These are phyloP conservation scores for Macaca mulatta DNA, from an alignment of 2,113 vertebrate species.

Conservation along the genomic window DNA sequence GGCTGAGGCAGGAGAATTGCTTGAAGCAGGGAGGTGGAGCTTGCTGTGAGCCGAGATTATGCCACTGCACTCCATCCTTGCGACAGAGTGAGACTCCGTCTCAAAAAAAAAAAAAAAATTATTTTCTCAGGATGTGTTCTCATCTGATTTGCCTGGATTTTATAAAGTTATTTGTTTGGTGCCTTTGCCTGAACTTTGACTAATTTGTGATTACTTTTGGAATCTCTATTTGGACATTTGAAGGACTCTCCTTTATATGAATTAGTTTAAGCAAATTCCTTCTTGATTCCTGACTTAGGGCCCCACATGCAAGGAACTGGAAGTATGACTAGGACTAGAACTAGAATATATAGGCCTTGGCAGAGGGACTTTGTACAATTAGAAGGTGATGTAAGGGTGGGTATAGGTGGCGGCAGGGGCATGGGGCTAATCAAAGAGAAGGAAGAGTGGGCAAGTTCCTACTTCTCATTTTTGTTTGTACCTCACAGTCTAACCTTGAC, in stretches of 20 bases:
- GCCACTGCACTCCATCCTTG: too few relatives aligned
- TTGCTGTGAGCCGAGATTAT: too few relatives aligned
- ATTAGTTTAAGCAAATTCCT: background rate
- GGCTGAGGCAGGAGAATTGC: too few relatives aligned
- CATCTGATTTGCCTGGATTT: background rate
- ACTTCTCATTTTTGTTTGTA: conserved; percentile 25
- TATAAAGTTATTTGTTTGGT: conserved; percentile 25
- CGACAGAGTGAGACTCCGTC: too few relatives aligned
- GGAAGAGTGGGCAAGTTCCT: conserved; percentile 31
- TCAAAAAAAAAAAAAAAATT: too few relatives aligned
- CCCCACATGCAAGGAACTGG: background rate
- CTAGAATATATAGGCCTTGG: background rate
- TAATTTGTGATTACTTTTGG: conserved; percentile 45
- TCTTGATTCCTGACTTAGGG: background rate
- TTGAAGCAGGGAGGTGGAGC: too few relatives aligned
- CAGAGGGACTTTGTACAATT: background rate
- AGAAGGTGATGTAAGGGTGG: background rate
- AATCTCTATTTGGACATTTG: background rate
- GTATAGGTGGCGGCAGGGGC: background rate
- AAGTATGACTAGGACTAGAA: background rate
- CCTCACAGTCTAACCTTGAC: background rate
- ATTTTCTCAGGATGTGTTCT: too few relatives aligned
- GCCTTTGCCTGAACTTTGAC: background rate
- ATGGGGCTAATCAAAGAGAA: background rate
- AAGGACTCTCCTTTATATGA: background rate